These are phyloP conservation scores for Oreotrochilus melanogaster DNA, from an alignment of 2,113 vertebrate genomes.

Conservation along the genomic window DNA sequence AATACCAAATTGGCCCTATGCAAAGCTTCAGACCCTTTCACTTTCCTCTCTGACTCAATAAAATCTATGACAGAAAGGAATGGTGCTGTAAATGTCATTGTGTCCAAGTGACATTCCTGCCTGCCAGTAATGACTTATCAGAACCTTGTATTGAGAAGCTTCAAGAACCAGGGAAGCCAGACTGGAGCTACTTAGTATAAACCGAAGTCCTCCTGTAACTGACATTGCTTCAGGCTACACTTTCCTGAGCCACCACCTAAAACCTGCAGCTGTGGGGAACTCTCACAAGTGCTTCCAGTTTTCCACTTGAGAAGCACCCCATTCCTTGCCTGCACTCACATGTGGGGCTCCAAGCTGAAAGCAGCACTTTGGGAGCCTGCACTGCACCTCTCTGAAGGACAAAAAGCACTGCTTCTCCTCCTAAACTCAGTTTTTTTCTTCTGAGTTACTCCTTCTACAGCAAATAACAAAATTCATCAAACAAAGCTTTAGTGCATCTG, in stretches of 20 bases:
- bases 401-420: not conserved
- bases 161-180: not conserved
- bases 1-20: not conserved
- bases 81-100: not conserved
- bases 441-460: not conserved
- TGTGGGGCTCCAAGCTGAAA: rapidly evolving
- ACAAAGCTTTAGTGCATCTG: not conserved
- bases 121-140: not conserved
- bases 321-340: rapidly evolving
- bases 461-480: not conserved
- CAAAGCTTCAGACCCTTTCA: not conserved
- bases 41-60: not conserved
- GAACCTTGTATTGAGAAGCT: not conserved
- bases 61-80: not conserved
- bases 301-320: rapidly evolving
- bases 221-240: not conserved
- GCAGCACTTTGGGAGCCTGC: not conserved
- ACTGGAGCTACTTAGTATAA: not conserved
- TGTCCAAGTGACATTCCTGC: not conserved
- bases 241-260: not conserved
- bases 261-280: not conserved
- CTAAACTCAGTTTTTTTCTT: not conserved
- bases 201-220: not conserved
- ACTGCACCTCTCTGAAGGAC: too few species aligned
- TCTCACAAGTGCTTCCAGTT: not conserved